Base-by-base conservation (phyloP, 2,113 vertebrate species). In the Podarcis cretensis region DNA sequence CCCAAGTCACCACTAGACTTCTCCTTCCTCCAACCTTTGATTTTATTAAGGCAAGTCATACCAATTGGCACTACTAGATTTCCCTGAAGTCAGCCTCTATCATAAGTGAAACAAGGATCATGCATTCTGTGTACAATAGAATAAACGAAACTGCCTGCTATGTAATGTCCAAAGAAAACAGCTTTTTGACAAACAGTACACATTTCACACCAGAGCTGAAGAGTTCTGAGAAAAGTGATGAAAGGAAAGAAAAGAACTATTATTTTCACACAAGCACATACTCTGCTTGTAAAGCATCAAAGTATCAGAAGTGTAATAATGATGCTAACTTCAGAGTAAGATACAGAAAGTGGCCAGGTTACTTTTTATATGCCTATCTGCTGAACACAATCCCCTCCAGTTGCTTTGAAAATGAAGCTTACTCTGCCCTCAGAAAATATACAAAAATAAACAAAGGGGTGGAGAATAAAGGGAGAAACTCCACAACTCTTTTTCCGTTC, bases 321-420 rank as follows among this genome's bases (percentile, higher is more conserved):
- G 8, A 81, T 81, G 57, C 79, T 92, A 94, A 94, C 91, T 92
- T 88, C 77, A 91, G 89, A 59, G 91, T 88, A 91, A 88, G 90
- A 94, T 88, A 92, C 71, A 93, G 89, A 96, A 92, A 85, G 89
- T 92, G 94, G 88, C 90, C 92, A 93, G 88, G 89, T 93, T 93
- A 90, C 92, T 92, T 40, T 66, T 13, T 94, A 86, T 90, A 89
- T 94, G 89, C 86, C 69, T 81, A 88, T 79, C 86, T 93, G 87
- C 68, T 88, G 14, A 89, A 94, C 92, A 93, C 90, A 94, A 90
- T 27, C 18, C 16, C 20, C 6, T 1, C 84, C 79, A 81, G 89
- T 43, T 90, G 59, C 80, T 94, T 89, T 84, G 90, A 65, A 86
- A 87, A 81, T 84, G 83, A 85, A 93, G 86, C 79, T 92, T 91